Conservation (phyloP, 2,113 vertebrate species). For the Sturnira hondurensis region DNA sequence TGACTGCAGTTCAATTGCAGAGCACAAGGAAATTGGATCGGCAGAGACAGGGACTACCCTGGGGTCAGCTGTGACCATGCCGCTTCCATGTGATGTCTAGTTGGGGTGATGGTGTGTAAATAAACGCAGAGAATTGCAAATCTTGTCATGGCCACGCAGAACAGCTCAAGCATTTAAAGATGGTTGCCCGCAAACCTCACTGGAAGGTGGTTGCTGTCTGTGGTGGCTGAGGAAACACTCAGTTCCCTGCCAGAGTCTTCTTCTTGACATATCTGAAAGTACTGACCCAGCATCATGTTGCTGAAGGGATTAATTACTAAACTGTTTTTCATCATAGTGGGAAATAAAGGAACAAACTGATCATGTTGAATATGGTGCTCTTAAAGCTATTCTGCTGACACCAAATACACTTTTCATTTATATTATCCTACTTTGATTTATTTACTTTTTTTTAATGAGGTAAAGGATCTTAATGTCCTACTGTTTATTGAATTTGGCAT, state of each 20-base stretch:
- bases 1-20: slow-evolving; percentile 81
- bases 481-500: slow-evolving; percentile 79
- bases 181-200: slow-evolving; percentile 91
- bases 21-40: slow-evolving; percentile 87
- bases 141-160: slow-evolving; percentile 88
- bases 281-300: slow-evolving; percentile 82
- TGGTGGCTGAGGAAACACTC: slow-evolving; percentile 80
- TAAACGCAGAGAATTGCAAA: slow-evolving; percentile 91
- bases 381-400: slow-evolving; percentile 67
- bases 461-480: slow-evolving; percentile 74
- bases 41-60: slow-evolving; percentile 92
- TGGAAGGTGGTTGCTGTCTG: slow-evolving; percentile 84
- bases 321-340: slow-evolving; percentile 78
- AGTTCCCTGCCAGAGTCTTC: slow-evolving; percentile 69
- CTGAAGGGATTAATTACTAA: slow-evolving; percentile 85
- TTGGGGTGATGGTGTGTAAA: slow-evolving; percentile 97
- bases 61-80: slow-evolving; percentile 89
- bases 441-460: slow-evolving; percentile 77
- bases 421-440: slow-evolving; percentile 79
- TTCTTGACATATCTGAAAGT: slow-evolving; percentile 84
- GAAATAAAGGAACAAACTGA: slow-evolving; percentile 80
- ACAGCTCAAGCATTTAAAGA: slow-evolving; percentile 94
- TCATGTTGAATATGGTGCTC: slow-evolving; percentile 70
- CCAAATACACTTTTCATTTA: slow-evolving; percentile 66
- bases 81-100: slow-evolving; percentile 89